These are phyloP conservation scores for Pseudachorutes palmiensis DNA, from an alignment of 1,140 invertebrate genomes.

Conservation along the genomic window DNA sequence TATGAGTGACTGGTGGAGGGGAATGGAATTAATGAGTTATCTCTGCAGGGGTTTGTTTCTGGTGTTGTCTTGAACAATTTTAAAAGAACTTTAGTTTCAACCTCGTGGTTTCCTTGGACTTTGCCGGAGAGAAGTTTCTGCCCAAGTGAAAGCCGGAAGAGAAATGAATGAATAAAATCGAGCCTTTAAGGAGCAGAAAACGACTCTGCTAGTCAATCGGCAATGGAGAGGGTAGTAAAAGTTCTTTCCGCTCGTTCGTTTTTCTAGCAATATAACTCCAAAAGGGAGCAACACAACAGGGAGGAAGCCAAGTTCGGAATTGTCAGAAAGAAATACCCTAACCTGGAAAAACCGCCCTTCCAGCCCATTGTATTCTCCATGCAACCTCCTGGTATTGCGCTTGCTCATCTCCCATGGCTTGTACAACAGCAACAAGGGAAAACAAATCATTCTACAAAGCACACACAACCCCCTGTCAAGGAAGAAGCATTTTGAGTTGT, in stretches of 20 bases:
- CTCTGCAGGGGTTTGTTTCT: constrained; percentile 10
- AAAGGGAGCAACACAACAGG: background rate
- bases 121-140: constrained; percentile 7
- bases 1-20: background rate
- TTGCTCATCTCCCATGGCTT: no score
- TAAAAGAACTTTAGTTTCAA: constrained; percentile 5
- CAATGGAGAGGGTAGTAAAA: constrained; percentile 8
- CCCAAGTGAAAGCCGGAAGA: background rate
- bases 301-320: background rate
- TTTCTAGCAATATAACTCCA: background rate
- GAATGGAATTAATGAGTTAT: constrained; percentile 11
- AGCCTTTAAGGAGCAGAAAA: background rate
- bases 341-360: background rate
- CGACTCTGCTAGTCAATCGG: background rate
- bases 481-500: no score
- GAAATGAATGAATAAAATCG: constrained; percentile 8
- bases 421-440: no score
- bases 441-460: no score
- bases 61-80: background rate
- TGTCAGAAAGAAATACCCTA: background rate
- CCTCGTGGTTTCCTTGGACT: background rate
- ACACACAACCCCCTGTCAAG: no score
- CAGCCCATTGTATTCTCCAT: no score
- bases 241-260: background rate
- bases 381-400: no score